Evolutionary conservation across 2,797 vertebrate genomes (phyloP), one percentile per base, ranked within the genome.

Genomic region (Neosilurus hyrtlii): DNA sequence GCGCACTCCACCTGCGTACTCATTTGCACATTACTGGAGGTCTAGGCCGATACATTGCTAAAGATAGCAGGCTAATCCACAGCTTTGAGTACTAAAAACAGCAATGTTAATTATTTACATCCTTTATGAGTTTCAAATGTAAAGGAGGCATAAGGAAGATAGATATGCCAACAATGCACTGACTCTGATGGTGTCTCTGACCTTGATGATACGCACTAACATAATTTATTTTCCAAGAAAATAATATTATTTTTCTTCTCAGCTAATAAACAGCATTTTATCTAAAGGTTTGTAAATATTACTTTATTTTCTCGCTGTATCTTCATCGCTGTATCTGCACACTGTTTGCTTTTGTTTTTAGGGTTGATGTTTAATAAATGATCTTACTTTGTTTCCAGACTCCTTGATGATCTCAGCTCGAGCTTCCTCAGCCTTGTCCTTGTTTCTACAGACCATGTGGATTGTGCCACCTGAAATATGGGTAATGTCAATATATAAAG

Each of bases 361-460:
- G n/a, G 70, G 16, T 20, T 43, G 15, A 75, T 75, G 37, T 18
- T 82, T 57, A 26, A 81, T 35, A 12, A 24, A 26, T 35, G 15
- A 14, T 72, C 86, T 82, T 85, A 95, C 94, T 90, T 95, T 95
- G 81, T 95, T 95, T 89, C 94, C 94, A 0, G 93, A 89, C 87
- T 95, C 94, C 88, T 94, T 95, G 71, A 94, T 90, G 0, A 95
- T 94, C 3, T 95, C 94, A 0, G 93, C 92, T 87, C 93, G 91
- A 8, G 92, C 91, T 87, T 95, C 94, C 80, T 95, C 94, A 0
- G 94, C 93, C 82, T 94, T 94, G 86, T 95, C 94, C 86, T 94
- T 95, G 90, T 95, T 95, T 86, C 94, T 90, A 88, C 94, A 95
- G 73, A 95, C 92, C 94, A 95, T 94, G 91, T 95, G 94, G 85